Percentiles rank a stretch among this genome's conserved stretches.
phyloP scores from a whole-genome alignment of 2,797 vertebrate genomes.

The Nannoperca australis region DNA sequence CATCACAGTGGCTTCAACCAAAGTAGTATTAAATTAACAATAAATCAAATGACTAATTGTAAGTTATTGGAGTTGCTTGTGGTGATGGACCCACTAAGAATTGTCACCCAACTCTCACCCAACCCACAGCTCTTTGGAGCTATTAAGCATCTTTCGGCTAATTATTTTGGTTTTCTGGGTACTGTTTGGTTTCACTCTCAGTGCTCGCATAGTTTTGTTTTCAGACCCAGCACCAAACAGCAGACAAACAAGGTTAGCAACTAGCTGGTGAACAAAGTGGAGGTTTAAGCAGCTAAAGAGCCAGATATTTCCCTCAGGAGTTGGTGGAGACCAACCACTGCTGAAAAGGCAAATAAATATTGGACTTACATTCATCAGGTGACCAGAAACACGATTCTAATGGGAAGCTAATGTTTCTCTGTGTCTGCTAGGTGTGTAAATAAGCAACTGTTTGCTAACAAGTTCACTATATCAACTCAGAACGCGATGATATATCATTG shows the following conservation, averaged over 20 bases:
- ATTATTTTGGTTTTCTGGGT: conserved; percentile 9
- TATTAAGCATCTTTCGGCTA: conserved; percentile 9
- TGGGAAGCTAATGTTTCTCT: not conserved
- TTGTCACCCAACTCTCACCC: not conserved
- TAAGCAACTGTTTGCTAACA: not conserved
- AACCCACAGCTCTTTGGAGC: not conserved
- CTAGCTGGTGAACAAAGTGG: conserved; percentile 4
- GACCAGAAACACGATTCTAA: not conserved
- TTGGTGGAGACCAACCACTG: not conserved
- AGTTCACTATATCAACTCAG: not conserved
- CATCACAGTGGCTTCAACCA: not conserved
- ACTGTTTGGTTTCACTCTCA: conserved; percentile 11
- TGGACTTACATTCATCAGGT: not conserved
- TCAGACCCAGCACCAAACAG: not conserved
- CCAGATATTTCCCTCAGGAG: not conserved
- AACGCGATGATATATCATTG: not conserved
- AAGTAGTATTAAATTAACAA: conserved; percentile 10
- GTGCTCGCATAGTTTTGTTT: not conserved
- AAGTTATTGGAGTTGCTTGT: not conserved
- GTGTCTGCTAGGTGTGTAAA: not conserved
- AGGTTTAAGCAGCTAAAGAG: not conserved
- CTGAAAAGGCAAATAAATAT: not conserved
- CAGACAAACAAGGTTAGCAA: not conserved
- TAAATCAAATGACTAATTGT: not conserved
- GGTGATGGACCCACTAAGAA: not conserved